These are phyloP conservation scores for Acropternis orthonyx DNA, from an alignment of 2,797 vertebrate genomes.

Conservation along the genomic window DNA sequence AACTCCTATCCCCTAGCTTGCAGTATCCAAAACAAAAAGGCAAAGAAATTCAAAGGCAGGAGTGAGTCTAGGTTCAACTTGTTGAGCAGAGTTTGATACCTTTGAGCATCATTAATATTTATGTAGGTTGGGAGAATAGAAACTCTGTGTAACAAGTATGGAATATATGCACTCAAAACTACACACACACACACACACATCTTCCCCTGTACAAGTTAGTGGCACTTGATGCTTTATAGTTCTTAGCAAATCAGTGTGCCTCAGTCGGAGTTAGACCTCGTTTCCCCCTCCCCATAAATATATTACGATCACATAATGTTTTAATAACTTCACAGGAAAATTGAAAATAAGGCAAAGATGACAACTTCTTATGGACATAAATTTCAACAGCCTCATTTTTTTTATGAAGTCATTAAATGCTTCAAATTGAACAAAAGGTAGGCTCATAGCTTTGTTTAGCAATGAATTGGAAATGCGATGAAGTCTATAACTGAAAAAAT, in stretches of 20 bases:
- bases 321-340: slow-evolving; percentile 63
- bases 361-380: slow-evolving; percentile 54
- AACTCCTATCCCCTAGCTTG: neutral
- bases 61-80: slow-evolving; percentile 27
- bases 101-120: slow-evolving; percentile 37
- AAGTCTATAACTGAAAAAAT: slow-evolving; percentile 51
- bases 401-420: slow-evolving; percentile 49
- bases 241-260: slow-evolving; percentile 22
- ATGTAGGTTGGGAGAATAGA: neutral
- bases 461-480: neutral
- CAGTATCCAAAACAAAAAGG: neutral
- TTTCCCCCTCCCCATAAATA: slow-evolving; percentile 62
- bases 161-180: neutral
- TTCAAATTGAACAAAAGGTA: slow-evolving; percentile 49
- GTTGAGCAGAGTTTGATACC: slow-evolving; percentile 38
- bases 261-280: slow-evolving; percentile 54
- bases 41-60: slow-evolving; percentile 32
- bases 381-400: slow-evolving; percentile 17
- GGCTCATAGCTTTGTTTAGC: slow-evolving; percentile 27
- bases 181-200: neutral
- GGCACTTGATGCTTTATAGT: neutral
- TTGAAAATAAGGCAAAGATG: slow-evolving; percentile 63
- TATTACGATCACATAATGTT: slow-evolving; percentile 55
- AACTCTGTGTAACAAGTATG: neutral
- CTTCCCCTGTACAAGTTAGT: neutral